Percentiles rank a stretch among this genome's conserved stretches.
Evolutionary conservation across 1,140 invertebrate genomes (phyloP).

Genomic region (Globodera rostochiensis): DNA sequence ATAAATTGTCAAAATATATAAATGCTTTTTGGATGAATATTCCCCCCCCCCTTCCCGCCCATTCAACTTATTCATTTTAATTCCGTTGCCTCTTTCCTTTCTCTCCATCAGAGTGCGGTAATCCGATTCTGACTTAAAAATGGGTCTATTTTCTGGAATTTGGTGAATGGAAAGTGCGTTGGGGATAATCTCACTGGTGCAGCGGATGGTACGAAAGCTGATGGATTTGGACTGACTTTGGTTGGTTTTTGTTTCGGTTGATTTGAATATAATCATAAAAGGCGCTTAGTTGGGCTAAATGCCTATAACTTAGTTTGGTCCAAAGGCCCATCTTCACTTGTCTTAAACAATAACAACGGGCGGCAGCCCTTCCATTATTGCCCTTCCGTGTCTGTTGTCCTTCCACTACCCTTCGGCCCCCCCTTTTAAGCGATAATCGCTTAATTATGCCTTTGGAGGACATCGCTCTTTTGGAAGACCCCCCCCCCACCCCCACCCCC

Average conservation of each 20-base stretch:
- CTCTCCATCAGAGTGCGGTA: background rate
- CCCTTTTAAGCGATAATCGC: constrained; percentile 14
- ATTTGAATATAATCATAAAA: too few species aligned
- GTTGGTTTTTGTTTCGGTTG: too few species aligned
- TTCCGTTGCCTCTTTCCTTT: background rate
- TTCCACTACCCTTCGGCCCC: background rate
- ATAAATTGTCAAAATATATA: too few species aligned
- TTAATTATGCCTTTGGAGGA: constrained; percentile 19
- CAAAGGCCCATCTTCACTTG: too few species aligned
- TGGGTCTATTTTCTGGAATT: background rate
- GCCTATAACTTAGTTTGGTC: too few species aligned
- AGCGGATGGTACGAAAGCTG: too few species aligned
- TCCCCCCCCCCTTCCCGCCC: too few species aligned
- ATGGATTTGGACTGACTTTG: too few species aligned
- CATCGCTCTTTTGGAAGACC: background rate
- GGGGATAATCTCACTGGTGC: background rate
- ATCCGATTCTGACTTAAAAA: background rate
- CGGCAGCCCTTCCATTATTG: background rate
- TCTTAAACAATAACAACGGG: background rate
- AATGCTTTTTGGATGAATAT: too few species aligned
- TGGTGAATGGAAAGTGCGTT: background rate
- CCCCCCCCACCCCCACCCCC: too few species aligned
- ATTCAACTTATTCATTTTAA: background rate
- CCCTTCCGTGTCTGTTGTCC: background rate
- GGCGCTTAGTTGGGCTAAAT: too few species aligned